These are phyloP conservation scores for Tautogolabrus adspersus DNA, from an alignment of 2,113 vertebrate species.

Conservation along the genomic window DNA sequence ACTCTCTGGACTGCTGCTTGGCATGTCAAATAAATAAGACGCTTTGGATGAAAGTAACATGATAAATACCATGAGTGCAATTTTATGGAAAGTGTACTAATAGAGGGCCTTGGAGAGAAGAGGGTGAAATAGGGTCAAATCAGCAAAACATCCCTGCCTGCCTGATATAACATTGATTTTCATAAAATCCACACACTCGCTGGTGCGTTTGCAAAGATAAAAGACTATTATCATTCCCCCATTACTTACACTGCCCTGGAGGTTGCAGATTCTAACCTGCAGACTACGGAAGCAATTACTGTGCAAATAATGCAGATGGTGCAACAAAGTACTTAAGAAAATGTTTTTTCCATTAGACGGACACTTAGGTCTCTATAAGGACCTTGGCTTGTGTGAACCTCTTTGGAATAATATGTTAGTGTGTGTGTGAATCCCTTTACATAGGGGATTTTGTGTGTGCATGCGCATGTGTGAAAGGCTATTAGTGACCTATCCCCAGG, in stretches of 20 bases:
- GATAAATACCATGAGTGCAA: background rate
- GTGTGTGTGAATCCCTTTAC: background rate
- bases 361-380: slow-evolving; percentile 75
- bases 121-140: background rate
- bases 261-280: slow-evolving; percentile 69
- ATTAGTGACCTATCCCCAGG: slow-evolving; percentile 38
- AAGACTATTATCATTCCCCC: slow-evolving; percentile 52
- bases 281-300: slow-evolving; percentile 76
- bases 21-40: slow-evolving; percentile 8
- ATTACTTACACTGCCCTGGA: slow-evolving; percentile 65
- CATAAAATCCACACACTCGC: slow-evolving; percentile 37
- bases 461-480: slow-evolving; percentile 24
- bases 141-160: slow-evolving; percentile 29
- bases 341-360: slow-evolving; percentile 79
- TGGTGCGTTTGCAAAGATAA: slow-evolving; percentile 42
- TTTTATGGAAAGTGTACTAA: background rate
- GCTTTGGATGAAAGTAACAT: background rate
- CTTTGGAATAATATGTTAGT: slow-evolving; percentile 13
- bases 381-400: slow-evolving; percentile 51
- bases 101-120: background rate
- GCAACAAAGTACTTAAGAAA: slow-evolving; percentile 80
- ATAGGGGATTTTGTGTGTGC: slow-evolving; percentile 30
- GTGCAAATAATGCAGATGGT: slow-evolving; percentile 74
- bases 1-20: background rate
- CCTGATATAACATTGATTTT: slow-evolving; percentile 45